phyloP scores from a whole-genome alignment of 2,797 vertebrate species.

The Enteromius fasciolatus region DNA sequence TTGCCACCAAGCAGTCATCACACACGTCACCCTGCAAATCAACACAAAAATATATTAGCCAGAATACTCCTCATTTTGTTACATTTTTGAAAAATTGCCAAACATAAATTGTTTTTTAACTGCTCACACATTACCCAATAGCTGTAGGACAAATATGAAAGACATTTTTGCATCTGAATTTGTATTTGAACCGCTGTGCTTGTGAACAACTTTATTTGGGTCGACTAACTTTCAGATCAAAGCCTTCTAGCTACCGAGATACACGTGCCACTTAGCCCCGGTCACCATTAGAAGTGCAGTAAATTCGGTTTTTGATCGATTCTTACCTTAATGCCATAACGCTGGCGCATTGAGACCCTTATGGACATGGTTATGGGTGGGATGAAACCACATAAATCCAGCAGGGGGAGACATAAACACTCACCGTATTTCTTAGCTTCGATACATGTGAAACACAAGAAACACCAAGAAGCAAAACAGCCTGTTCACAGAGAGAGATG shows the following conservation, averaged over 20 bases:
- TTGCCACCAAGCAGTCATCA: slow-evolving; percentile 66
- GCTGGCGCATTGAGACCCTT: slow-evolving; percentile 73
- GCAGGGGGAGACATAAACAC: slow-evolving; percentile 74
- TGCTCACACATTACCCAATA: no score
- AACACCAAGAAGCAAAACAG: slow-evolving; percentile 74
- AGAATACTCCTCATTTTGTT: background rate
- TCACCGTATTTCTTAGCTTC: slow-evolving; percentile 62
- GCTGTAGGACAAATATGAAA: no score
- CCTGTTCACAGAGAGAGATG: slow-evolving; percentile 44
- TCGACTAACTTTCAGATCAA: no score
- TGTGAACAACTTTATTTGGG: no score
- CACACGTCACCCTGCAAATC: slow-evolving; percentile 69
- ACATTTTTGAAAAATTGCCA: background rate
- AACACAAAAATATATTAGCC: background rate
- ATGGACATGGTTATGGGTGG: slow-evolving; percentile 66
- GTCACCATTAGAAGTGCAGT: background rate
- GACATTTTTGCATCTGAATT: no score
- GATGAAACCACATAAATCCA: slow-evolving; percentile 61
- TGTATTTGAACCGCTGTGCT: no score
- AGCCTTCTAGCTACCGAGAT: no score
- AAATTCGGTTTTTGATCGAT: background rate
- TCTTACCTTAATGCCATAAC: slow-evolving; percentile 74
- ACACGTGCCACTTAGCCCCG: no score
- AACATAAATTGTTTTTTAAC: no score
- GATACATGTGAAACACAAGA: slow-evolving; percentile 70